Base-by-base conservation (phyloP, 2,888 invertebrate genomes). In the Eledona agricola region DNA sequence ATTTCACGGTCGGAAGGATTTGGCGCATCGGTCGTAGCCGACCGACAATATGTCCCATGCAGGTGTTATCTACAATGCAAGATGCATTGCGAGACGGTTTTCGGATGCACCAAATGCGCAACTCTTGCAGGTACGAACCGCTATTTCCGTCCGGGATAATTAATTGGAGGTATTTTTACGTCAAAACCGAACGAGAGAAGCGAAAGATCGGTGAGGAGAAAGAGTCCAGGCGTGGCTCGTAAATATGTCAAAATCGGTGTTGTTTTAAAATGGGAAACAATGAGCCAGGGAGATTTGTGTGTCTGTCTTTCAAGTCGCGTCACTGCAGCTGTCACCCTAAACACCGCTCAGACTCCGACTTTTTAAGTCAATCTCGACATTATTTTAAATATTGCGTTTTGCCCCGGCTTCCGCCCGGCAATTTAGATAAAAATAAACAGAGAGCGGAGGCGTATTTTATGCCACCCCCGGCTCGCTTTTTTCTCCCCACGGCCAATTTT, bases 181-280 rank as follows among this genome's bases (percentile, higher is more conserved):
- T 70, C 69, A 67, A 66, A 70, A 66, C 62, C 61, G 60, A 63
- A 45, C 46, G n/a, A n/a, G n/a, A n/a, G n/a, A n/a, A n/a, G n/a
- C 10, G 34, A 29, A 28, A 40, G 40, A 11, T 51, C 20, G 25
- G 31, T 34, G 42, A 37, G 49, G 59, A 62, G 58, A 64, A 55
- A 62, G 63, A 62, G 65, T 66, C 65, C 68, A 67, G 67, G 62
- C 68, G 69, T 66, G 65, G 66, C 69, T 73, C 72, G 73, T 75
- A 74, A 74, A 74, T 73, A 72, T 73, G 74, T 75, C 74, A 75
- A 74, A 75, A 74, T 69, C 69, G 67, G 74, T 73, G 74, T 73
- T 73, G 75, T 74, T 75, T 74, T 73, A 68, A 75, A 74, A 72
- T 73, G 70, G 71, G 72, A 73, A 75, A 75, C 74, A 75, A 75